These are phyloP conservation scores for Lasius fuliginosus DNA, from an alignment of 2,888 invertebrate genomes.

Conservation along the genomic window DNA sequence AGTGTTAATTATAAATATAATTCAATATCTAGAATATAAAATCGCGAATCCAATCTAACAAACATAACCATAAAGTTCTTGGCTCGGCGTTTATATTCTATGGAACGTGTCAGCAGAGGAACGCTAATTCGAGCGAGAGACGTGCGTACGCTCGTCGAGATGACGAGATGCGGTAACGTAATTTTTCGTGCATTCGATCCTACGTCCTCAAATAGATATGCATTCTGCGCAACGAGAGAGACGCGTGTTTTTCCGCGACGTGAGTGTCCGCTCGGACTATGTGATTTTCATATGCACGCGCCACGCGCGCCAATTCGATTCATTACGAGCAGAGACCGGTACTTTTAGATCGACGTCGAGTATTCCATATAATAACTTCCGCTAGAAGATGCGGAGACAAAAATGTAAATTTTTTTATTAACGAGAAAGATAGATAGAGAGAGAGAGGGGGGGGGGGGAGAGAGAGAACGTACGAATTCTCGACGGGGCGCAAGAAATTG, in stretches of 20 bases:
- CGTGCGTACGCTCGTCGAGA: constrained; percentile 10
- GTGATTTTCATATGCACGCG: constrained; percentile 51
- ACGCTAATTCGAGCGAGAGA: constrained; percentile 31
- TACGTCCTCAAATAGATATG: constrained; percentile 27
- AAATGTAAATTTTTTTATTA: constrained; percentile 42
- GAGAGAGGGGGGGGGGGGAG: not conserved
- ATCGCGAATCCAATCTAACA: not conserved
- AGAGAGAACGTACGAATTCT: not conserved
- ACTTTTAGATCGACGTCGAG: constrained; percentile 2
- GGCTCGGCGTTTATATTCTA: constrained; percentile 30
- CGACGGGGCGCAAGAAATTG: not conserved
- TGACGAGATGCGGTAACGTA: constrained; percentile 28
- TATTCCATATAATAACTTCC: constrained; percentile 51
- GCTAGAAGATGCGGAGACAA: constrained; percentile 8
- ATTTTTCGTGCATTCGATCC: constrained; percentile 47
- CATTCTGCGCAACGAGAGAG: constrained; percentile 18
- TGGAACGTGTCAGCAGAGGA: not conserved
- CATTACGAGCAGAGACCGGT: constrained; percentile 27
- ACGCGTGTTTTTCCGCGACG: constrained; percentile 10
- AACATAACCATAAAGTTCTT: not conserved
- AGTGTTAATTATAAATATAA: not conserved
- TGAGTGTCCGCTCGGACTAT: constrained; percentile 8
- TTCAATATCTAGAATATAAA: constrained; percentile 12
- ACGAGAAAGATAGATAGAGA: not conserved
- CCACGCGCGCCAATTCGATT: constrained; percentile 41